Conservation (phyloP, 2,797 vertebrate genomes). For the Otus scops region DNA sequence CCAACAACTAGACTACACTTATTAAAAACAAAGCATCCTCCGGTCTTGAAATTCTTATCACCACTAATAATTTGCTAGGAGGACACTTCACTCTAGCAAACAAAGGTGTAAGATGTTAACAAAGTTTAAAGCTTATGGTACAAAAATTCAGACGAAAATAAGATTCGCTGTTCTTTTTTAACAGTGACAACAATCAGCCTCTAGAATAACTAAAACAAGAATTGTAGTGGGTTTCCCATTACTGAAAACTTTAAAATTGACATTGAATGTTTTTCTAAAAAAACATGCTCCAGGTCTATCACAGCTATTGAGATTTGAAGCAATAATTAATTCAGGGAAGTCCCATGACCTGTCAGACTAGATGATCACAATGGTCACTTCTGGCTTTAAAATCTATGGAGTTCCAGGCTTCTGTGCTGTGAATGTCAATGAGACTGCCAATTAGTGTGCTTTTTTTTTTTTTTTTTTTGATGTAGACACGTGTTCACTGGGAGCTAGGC, state of each 20-base stretch:
- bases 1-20: not conserved
- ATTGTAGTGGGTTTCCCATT: not conserved
- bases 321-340: constrained; percentile 38
- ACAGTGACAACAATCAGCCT: not conserved
- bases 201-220: not conserved
- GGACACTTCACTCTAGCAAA: not conserved
- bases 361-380: constrained; percentile 57
- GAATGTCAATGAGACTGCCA: constrained; percentile 70
- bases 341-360: constrained; percentile 38
- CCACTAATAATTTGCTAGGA: not conserved
- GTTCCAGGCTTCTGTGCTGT: constrained; percentile 24
- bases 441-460: constrained; percentile 17
- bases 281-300: not conserved
- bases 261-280: not conserved
- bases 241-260: not conserved
- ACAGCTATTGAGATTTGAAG: not conserved
- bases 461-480: not conserved
- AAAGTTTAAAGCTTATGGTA: not conserved
- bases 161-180: not conserved
- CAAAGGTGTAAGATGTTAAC: not conserved
- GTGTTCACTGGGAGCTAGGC: constrained; percentile 27
- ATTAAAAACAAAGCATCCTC: not conserved
- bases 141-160: not conserved
- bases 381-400: constrained; percentile 49
- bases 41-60: not conserved